Evolutionary conservation across 2,888 invertebrate genomes (phyloP), one percentile per base, ranked within the genome.

Genomic region (Pachycephus smyrnensis): DNA sequence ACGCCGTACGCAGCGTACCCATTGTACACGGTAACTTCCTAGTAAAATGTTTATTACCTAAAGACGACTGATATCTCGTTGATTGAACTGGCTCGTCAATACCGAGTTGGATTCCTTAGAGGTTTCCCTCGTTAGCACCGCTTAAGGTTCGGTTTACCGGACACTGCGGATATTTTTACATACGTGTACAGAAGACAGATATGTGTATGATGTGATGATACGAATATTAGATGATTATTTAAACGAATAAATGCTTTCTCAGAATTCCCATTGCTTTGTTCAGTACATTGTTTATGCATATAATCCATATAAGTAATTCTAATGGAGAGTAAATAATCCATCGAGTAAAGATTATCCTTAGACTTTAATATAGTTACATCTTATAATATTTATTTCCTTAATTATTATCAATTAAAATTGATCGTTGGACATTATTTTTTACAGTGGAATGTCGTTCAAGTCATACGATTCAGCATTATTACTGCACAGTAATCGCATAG

Each of bases 101-200:
- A 79, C 69, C 71, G 76, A 82, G 77, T 79, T 78, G 79, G 55
- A 23, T 55, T 55, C 23, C 55, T 23, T 55, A 55, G 55, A 55
- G 55, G 55, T 55, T 55, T 55, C 55, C 55, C 55, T 55, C 55
- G 55, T 55, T 55, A 55, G 55, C 55, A 55, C 55, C 71, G 32
- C 71, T 33, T 33, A 71, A 71, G 31, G 1, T 71, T 71, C 31
- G 32, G 32, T 6, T 71, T 71, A 33, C 33, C 71, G 55, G 23
- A 55, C 55, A 55, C 88, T 87, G 88, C 83, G 87, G 84, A 90
- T 90, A 90, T 90, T 90, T 90, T 90, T 90, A 88, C 90, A 90
- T 87, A 85, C 85, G 87, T 90, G 90, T 90, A 90, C 90, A 90
- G 86, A 90, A 88, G 85, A 84, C 55, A 55, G 55, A 55, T 55